phyloP scores from a whole-genome alignment of 2,888 invertebrate species.

The Tigriopus californicus region DNA sequence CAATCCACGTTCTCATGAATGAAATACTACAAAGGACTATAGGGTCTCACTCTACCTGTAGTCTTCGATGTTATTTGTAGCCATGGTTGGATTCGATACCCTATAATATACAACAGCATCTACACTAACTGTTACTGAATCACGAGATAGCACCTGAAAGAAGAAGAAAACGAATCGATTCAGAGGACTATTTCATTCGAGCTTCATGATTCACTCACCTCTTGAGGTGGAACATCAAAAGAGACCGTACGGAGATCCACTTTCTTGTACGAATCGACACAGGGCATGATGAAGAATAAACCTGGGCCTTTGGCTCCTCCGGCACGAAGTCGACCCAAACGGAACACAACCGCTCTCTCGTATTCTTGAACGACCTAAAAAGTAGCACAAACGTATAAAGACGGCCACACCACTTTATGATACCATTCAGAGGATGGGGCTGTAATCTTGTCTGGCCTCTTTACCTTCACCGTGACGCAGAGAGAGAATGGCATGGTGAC shows the following conservation, averaged over 20 bases:
- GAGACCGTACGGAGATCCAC: slow-evolving; percentile 41
- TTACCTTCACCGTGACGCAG: slow-evolving; percentile 23
- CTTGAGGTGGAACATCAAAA: slow-evolving; percentile 43
- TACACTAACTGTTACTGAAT: slow-evolving; percentile 24
- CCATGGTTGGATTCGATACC: slow-evolving; percentile 35
- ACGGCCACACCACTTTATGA: too few species aligned
- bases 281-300: slow-evolving; percentile 41
- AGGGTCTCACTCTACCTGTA: slow-evolving; percentile 24
- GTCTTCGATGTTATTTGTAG: slow-evolving; percentile 36
- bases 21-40: too few species aligned
- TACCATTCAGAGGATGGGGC: too few species aligned
- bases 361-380: slow-evolving; percentile 32
- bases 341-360: slow-evolving; percentile 34
- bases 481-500: slow-evolving; percentile 23
- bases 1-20: too few species aligned
- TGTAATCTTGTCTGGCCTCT: too few species aligned
- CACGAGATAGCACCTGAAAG: slow-evolving; percentile 18
- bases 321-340: slow-evolving; percentile 31
- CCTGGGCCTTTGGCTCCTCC: slow-evolving; percentile 37
- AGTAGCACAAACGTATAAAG: too few species aligned
- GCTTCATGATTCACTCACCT: slow-evolving; percentile 25
- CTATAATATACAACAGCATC: slow-evolving; percentile 19
- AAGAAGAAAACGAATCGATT: not conserved
- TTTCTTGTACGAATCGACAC: slow-evolving; percentile 36
- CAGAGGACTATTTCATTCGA: too few species aligned